A percentile compares a stretch with the other conserved stretches of the same genome.
phyloP scores from a whole-genome alignment of 2,888 invertebrate genomes.

The Allolobophora icterica region DNA sequence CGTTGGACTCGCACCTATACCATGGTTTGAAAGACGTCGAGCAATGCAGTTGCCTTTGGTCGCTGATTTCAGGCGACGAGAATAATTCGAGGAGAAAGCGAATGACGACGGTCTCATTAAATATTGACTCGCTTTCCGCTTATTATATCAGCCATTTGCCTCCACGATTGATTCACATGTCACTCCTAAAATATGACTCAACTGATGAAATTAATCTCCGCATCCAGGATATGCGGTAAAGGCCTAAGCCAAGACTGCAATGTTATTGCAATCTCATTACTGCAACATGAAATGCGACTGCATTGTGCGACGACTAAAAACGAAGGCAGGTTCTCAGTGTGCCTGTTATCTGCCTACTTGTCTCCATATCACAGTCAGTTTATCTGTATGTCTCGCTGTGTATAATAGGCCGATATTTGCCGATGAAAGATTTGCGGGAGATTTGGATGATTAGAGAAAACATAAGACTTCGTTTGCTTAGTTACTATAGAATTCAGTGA shows the following conservation, averaged over 20 bases:
- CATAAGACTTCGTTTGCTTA: too few relatives aligned
- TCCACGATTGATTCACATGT: background rate
- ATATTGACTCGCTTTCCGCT: background rate
- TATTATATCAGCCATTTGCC: background rate
- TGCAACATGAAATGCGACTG: background rate
- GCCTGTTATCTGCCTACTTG: background rate
- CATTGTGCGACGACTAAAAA: background rate
- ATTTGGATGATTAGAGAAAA: too few relatives aligned
- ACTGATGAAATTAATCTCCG: background rate
- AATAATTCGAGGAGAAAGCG: background rate
- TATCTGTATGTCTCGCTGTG: background rate
- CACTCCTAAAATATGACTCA: background rate
- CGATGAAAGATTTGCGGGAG: background rate
- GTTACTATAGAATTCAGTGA: too few relatives aligned
- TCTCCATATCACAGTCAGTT: background rate
- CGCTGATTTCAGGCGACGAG: background rate
- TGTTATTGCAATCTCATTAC: background rate
- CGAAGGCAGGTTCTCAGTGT: background rate
- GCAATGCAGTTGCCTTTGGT: too few relatives aligned
- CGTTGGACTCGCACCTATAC: background rate
- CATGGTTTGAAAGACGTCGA: background rate
- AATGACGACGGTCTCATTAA: background rate
- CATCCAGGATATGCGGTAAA: background rate
- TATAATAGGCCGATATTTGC: background rate
- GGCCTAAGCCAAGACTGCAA: background rate